Conservation (phyloP, 2,113 vertebrate genomes). For the Daphoenositta chrysoptera region DNA sequence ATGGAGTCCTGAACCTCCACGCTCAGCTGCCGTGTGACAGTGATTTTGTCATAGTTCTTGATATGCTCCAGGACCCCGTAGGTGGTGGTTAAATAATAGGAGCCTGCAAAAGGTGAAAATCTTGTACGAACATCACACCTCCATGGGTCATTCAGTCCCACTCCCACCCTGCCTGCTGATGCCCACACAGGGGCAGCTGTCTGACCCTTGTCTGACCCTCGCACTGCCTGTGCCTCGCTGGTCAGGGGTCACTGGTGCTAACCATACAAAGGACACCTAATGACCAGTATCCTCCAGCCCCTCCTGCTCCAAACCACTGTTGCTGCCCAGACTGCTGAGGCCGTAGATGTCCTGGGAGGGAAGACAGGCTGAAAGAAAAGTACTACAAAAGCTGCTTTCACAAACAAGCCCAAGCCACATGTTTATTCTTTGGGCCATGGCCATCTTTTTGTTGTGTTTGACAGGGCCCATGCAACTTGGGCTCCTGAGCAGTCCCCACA, state of each 20-base stretch:
- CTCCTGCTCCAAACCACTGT: background rate
- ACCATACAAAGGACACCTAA: background rate
- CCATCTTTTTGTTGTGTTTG: background rate
- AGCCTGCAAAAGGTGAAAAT: constrained; percentile 72
- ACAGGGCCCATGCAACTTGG: background rate
- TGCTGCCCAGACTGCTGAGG: background rate
- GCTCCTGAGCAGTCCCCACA: background rate
- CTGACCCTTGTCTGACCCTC: background rate
- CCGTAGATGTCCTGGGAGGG: background rate
- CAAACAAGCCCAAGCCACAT: background rate
- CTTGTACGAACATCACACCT: background rate
- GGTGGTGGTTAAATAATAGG: constrained; percentile 95
- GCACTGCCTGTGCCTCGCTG: background rate
- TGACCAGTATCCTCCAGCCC: background rate
- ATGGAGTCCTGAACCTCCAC: constrained; percentile 96
- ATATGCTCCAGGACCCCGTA: constrained; percentile 95
- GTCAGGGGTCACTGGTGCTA: background rate
- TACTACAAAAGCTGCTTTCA: background rate
- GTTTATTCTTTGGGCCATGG: background rate
- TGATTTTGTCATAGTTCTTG: constrained; percentile 91
- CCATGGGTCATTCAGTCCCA: fast-evolving
- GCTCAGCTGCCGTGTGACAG: constrained; percentile 88
- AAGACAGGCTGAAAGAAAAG: background rate
- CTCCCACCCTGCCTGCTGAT: background rate
- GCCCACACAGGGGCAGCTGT: background rate